Percentiles rank a stretch among this genome's conserved stretches.
phyloP scores from a whole-genome alignment of 2,888 invertebrate genomes.

The Lochmaea crataegi region DNA sequence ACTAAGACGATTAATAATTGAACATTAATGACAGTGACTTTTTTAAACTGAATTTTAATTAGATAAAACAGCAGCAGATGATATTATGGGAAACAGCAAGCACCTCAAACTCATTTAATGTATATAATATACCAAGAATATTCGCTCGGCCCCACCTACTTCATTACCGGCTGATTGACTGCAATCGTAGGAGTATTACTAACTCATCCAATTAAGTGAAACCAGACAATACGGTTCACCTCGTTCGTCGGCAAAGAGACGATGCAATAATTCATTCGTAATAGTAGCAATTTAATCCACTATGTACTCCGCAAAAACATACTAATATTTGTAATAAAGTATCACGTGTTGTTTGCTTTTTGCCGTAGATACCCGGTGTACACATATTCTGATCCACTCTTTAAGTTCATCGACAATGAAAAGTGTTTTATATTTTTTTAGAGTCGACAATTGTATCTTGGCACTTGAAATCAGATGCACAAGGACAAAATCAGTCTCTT shows the following conservation, averaged over 20 bases:
- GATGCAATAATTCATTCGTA: conserved; percentile 37
- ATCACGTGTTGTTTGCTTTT: conserved; percentile 25
- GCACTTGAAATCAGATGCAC: too few relatives aligned
- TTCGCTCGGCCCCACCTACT: conserved; percentile 28
- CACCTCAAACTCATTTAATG: background rate
- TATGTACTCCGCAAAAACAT: conserved; percentile 34
- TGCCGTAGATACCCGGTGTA: background rate
- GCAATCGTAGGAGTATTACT: conserved; percentile 33
- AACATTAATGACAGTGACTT: too few relatives aligned
- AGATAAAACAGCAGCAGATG: background rate
- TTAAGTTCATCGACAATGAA: too few relatives aligned
- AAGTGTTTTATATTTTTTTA: too few relatives aligned
- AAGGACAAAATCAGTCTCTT: too few relatives aligned
- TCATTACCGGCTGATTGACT: conserved; percentile 30
- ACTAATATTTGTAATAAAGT: conserved; percentile 39
- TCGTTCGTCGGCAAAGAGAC: conserved; percentile 27
- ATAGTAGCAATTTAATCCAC: conserved; percentile 43
- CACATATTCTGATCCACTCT: too few relatives aligned
- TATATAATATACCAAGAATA: background rate
- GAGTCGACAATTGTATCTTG: too few relatives aligned
- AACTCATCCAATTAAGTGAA: conserved; percentile 38
- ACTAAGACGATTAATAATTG: too few relatives aligned
- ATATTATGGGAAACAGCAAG: background rate
- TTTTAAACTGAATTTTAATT: too few relatives aligned
- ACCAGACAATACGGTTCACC: conserved; percentile 30